Base-by-base conservation (phyloP, 2,113 vertebrate species). In the Oxyura jamaicensis region DNA sequence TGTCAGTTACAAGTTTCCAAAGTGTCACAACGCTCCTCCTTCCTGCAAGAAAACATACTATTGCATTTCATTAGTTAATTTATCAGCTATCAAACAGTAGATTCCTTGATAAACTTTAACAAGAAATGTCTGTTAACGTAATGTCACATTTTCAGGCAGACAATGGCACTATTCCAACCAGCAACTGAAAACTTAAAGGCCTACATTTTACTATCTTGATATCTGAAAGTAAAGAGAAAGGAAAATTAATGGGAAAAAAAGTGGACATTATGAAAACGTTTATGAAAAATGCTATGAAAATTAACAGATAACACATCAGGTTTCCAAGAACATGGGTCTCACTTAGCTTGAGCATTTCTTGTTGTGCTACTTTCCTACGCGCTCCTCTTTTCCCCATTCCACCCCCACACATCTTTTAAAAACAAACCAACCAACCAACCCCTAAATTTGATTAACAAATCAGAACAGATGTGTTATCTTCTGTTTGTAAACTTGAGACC, bases 401-500 rank as follows among this genome's bases (percentile, higher is more conserved):
- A 71, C 41, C 8, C 33, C 4, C 21, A 8, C 11, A 15, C 67
- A 56, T 36, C 67, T n/a, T 80, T 79, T 59, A 91, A 55, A 68
- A 81, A 50, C 0, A 2, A 52, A 74, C 76, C 39, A 62, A 53
- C 35, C 36, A 11, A 5, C 35, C 36, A 11, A 5, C 20, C 46
- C 4, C 6, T 67, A 22, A 4, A 75, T 75, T 81, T 87, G 82
- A 60, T 8, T 66, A 36, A 50, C 29, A 78, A 86, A 83, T 71
- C 55, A 55, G 28, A 80, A 83, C 0, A 2, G 36, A 66, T 3
- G 10, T 41, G 33, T 81, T 78, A 72, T 8, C 63, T 60, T 88
- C 33, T 17, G 60, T 55, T 73, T 91, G 44, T 76, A 69, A 84
- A 82, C 62, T 11, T 66, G 44, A 88, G 90, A 95, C 81, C 44